Conservation (phyloP, 2,888 invertebrate genomes). For the Blomia tropicalis region DNA sequence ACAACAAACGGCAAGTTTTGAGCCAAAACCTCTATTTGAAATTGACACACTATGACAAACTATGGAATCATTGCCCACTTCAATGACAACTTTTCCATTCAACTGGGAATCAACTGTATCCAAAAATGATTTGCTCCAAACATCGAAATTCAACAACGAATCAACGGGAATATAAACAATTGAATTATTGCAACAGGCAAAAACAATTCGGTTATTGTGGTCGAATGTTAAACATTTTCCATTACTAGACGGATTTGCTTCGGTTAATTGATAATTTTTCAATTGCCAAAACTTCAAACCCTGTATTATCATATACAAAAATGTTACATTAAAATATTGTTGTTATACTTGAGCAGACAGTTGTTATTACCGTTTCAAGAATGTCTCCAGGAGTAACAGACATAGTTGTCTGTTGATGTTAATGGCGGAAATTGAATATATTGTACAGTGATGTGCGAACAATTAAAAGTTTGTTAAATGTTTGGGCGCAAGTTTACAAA, state of each 20-base stretch:
- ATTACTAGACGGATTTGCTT: not conserved
- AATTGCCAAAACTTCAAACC: not conserved
- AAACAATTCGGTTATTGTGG: conserved; percentile 1
- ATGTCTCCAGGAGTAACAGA: not conserved
- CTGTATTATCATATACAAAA: not conserved
- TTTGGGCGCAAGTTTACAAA: too few species aligned
- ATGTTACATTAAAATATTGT: not conserved
- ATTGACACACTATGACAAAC: conserved; percentile 12
- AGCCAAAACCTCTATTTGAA: conserved; percentile 18
- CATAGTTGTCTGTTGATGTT: not conserved
- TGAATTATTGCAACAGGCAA: conserved; percentile 3
- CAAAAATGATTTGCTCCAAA: conserved; percentile 16
- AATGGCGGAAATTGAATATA: not conserved
- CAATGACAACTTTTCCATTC: not conserved
- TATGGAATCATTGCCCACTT: not conserved
- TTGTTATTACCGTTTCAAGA: not conserved
- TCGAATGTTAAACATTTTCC: conserved; percentile 7
- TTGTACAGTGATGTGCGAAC: too few species aligned
- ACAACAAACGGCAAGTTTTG: conserved; percentile 15
- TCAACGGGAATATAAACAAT: not conserved
- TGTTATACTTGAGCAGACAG: not conserved
- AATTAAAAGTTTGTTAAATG: too few species aligned
- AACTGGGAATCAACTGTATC: not conserved
- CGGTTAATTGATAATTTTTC: not conserved
- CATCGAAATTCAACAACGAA: conserved; percentile 5